Percentiles rank a stretch among this genome's conserved stretches.
These are phyloP conservation scores for Tribolium castaneum DNA, from an alignment of 1,140 invertebrate genomes.

Conservation along the genomic window DNA sequence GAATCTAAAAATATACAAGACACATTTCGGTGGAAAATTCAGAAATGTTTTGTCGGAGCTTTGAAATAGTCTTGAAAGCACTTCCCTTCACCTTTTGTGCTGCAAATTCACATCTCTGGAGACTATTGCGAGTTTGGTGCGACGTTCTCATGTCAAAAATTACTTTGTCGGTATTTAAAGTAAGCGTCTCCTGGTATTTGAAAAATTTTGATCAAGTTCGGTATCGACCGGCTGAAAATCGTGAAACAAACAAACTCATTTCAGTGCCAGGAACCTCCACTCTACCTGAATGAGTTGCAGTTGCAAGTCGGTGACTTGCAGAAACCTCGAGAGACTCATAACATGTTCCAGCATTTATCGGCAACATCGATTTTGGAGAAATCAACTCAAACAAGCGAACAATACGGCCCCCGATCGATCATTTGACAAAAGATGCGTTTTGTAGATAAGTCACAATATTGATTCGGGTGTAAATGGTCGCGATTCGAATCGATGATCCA, in stretches of 20 bases:
- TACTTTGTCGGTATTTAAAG: background rate
- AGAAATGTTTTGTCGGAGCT: background rate
- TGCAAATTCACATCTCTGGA: background rate
- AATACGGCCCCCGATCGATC: constrained; percentile 30
- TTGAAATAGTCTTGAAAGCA: background rate
- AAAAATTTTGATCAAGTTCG: constrained; percentile 9
- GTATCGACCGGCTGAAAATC: background rate
- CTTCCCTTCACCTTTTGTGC: background rate
- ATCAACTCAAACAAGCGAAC: constrained; percentile 17
- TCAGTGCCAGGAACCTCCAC: constrained; percentile 36
- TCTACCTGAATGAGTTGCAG: constrained; percentile 43
- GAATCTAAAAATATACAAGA: background rate
- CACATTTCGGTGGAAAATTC: background rate
- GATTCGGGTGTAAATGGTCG: background rate
- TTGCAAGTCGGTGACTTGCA: constrained; percentile 46
- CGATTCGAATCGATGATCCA: background rate
- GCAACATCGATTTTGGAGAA: constrained; percentile 25
- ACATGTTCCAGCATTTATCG: constrained; percentile 27
- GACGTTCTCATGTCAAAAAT: constrained; percentile 16
- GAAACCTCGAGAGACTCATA: constrained; percentile 42
- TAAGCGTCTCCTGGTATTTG: constrained; percentile 2
- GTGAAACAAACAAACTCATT: background rate
- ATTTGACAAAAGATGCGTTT: constrained; percentile 24
- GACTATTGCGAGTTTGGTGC: background rate
- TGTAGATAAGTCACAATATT: constrained; percentile 38